phyloP scores from a whole-genome alignment of 2,797 vertebrate species.

The Syncerus caffer region DNA sequence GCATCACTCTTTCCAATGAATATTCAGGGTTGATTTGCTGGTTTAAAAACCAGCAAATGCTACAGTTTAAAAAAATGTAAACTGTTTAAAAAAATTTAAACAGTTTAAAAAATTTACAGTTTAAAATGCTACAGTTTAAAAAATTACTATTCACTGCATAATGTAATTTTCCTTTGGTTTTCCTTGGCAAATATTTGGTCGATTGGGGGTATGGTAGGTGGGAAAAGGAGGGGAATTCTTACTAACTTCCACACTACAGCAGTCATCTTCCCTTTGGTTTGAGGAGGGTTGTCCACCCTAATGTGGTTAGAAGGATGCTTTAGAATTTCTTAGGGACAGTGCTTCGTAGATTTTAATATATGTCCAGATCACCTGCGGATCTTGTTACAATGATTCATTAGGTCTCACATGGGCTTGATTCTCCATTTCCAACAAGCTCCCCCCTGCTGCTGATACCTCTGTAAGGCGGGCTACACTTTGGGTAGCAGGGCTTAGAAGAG shows the following conservation, averaged over 20 bases:
- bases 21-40: constrained; percentile 8
- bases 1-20: background rate
- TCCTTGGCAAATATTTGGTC: background rate
- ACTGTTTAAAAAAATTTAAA: no score
- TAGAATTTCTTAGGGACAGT: background rate
- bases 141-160: background rate
- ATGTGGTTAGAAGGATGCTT: background rate
- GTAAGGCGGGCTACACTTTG: background rate
- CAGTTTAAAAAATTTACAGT: no score
- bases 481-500: background rate
- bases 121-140: background rate
- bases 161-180: background rate
- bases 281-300: background rate
- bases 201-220: background rate
- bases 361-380: background rate
- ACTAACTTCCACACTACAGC: background rate
- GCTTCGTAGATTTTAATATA: background rate
- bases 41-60: no score
- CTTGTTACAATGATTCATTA: background rate
- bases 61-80: no score
- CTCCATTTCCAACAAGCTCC: background rate
- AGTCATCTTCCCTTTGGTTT: background rate
- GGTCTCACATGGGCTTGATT: background rate
- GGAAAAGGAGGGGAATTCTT: background rate
- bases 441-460: background rate